phyloP scores from a whole-genome alignment of 2,113 vertebrate genomes.

The Oriolus oriolus region DNA sequence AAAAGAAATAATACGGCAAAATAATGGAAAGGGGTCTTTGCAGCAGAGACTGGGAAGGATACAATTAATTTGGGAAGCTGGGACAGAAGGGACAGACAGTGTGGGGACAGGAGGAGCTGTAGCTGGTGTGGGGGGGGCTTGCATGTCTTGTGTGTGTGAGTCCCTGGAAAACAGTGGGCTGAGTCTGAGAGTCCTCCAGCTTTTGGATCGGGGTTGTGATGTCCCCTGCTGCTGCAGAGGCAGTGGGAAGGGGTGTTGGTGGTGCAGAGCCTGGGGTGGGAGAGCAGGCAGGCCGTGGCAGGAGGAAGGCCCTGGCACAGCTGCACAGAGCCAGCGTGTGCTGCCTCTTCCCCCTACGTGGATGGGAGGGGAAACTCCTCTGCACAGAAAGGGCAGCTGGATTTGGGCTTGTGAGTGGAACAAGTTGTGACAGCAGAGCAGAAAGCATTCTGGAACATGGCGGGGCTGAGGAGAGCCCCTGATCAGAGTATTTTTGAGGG shows the following conservation, averaged over 20 bases:
- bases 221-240: no score
- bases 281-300: rapidly evolving
- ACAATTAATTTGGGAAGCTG: not conserved
- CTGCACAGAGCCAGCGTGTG: rapidly evolving
- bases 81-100: not conserved
- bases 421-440: not conserved
- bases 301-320: not conserved
- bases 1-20: not conserved
- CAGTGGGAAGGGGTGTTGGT: rapidly evolving
- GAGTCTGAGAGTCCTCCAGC: not conserved
- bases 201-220: not conserved
- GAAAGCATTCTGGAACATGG: not conserved
- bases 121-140: rapidly evolving
- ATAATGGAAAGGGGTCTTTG: rapidly evolving
- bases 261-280: not conserved
- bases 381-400: not conserved
- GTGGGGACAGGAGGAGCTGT: not conserved
- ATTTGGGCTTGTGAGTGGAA: not conserved
- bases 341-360: rapidly evolving
- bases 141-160: rapidly evolving
- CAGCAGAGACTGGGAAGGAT: rapidly evolving
- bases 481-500: not conserved
- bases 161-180: not conserved
- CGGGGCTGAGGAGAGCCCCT: rapidly evolving
- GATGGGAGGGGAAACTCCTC: no score